A percentile compares a stretch with the other conserved stretches of the same genome.
Conservation (phyloP, 2,797 vertebrate species). For the Spinus olivaceus region DNA sequence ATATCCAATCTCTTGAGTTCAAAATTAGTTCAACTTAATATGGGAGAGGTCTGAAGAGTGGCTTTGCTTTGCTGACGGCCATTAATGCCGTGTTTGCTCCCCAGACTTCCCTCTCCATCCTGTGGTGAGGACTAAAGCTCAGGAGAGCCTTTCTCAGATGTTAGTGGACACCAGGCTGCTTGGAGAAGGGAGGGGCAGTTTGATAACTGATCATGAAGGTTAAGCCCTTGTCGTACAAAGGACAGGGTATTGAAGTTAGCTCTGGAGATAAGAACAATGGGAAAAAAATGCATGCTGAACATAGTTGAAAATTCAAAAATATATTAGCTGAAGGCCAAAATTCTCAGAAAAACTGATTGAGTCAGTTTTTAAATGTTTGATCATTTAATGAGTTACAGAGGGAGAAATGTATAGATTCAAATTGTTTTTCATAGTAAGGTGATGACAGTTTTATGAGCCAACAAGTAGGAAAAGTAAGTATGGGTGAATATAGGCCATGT, state of each 20-base stretch:
- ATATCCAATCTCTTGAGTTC: constrained; percentile 36
- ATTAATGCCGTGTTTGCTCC: accelerated
- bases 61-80: not conserved
- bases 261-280: not conserved
- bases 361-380: not conserved
- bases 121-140: not conserved
- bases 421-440: not conserved
- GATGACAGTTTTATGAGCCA: not conserved
- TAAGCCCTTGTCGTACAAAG: accelerated
- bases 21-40: constrained; percentile 30
- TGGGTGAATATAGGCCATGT: not conserved
- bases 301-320: not conserved
- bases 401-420: not conserved
- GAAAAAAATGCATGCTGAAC: not conserved
- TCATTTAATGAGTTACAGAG: not conserved
- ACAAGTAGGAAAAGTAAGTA: not conserved
- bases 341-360: not conserved
- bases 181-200: not conserved
- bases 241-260: not conserved
- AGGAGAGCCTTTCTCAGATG: not conserved
- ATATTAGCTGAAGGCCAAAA: not conserved
- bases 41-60: not conserved
- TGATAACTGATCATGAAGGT: not conserved
- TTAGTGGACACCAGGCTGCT: not conserved
- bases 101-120: not conserved